Evolutionary conservation across 2,888 invertebrate species (phyloP), one percentile per base, ranked within the genome.

Genomic region (Dichetophora obliterata): DNA sequence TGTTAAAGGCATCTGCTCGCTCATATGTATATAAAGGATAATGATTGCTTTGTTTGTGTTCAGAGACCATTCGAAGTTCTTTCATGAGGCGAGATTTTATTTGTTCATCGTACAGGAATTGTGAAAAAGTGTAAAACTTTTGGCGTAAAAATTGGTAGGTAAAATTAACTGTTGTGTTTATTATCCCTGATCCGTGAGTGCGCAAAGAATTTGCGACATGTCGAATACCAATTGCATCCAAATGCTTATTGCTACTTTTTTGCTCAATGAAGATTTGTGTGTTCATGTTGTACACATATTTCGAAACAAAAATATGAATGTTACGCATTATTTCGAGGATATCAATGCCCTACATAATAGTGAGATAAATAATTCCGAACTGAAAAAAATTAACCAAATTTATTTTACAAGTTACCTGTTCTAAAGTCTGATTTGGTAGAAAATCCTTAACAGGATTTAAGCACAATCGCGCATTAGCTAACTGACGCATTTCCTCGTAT

Each of bases 281-380:
- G 87, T 98, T 98, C 82, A 99, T 91, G 90, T 99, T 98, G 89
- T 99, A 99, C 24, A 95, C 91, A 90, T 97, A 99, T 85, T 95
- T 95, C 0, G 95, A 93, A 14, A 98, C 98, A 89, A 99, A 99
- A 69, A 96, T 93, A 84, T 97, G 95, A 79, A 99, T 96, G 86
- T 98, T 98, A 59, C 98, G 92, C 96, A 98, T 98, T 77, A 99
- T 98, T 91, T 98, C 97, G 77, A 99, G 90, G 0, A 99, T 96
- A 91, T 99, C 99, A 75, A 98, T 91, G 14, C 99, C 98, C 91
- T 93, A 78, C 24, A 84, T 6, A 9, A 83, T 34, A 71, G 57
- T 54, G 3, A 8, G 31, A 31, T 31, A 31, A 34, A 59, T 27
- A 6, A 37, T 65, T 37, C 1, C 16, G 6, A 66, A 57, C 22